Evolutionary conservation across 2,113 vertebrate species (phyloP).

Genomic region (Larimichthys polyactis): DNA sequence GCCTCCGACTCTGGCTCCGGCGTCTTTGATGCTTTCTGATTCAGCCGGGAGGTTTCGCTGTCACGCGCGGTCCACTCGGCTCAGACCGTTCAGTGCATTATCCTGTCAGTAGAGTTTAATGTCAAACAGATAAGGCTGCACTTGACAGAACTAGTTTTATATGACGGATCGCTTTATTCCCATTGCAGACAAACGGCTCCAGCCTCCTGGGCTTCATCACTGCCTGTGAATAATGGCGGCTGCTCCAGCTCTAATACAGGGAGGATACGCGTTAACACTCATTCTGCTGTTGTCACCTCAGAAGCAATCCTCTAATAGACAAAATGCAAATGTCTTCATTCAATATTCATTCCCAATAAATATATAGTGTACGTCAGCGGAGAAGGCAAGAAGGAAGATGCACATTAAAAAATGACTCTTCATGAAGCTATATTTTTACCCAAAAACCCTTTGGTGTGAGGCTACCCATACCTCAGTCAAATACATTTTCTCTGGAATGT

Average conservation of each 20-base stretch:
- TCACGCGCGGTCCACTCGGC: conserved; percentile 6
- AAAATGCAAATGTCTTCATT: conserved; percentile 44
- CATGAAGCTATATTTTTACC: not conserved
- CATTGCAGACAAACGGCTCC: conserved; percentile 42
- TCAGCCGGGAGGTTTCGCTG: conserved; percentile 16
- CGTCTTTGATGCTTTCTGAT: conserved; percentile 38
- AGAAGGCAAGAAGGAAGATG: not conserved
- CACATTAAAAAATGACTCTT: not conserved
- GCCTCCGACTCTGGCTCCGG: conserved; percentile 20
- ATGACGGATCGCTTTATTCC: conserved; percentile 64
- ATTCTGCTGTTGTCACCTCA: conserved; percentile 17
- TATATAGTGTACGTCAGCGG: conserved; percentile 6
- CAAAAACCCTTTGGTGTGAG: conserved; percentile 1
- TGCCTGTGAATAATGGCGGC: conserved; percentile 40
- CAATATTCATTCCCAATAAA: conserved; percentile 33
- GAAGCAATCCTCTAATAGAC: conserved; percentile 13
- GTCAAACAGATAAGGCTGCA: conserved; percentile 45
- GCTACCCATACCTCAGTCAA: not conserved
- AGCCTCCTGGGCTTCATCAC: conserved; percentile 44
- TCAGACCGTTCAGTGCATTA: conserved; percentile 47
- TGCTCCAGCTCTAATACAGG: conserved; percentile 17
- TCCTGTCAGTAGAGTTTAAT: conserved; percentile 44
- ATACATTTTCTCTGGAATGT: not conserved
- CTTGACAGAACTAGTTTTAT: conserved; percentile 69
- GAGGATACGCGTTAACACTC: conserved; percentile 14